A percentile compares a stretch with the other conserved stretches of the same genome.
These are phyloP conservation scores for Dissostichus mawsoni DNA, from an alignment of 2,113 vertebrate species.

Conservation along the genomic window DNA sequence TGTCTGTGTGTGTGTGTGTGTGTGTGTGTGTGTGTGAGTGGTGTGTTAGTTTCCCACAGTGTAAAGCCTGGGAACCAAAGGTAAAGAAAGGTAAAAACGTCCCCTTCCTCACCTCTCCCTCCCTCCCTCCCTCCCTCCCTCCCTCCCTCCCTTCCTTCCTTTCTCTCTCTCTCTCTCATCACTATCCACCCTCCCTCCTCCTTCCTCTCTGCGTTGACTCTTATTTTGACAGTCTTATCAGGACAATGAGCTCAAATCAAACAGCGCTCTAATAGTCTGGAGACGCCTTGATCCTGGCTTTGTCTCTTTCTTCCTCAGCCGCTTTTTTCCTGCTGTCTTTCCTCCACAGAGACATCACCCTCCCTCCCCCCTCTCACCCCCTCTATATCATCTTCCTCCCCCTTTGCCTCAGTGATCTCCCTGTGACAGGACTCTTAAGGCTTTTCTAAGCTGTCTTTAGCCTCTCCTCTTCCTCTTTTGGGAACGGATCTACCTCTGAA, in stretches of 20 bases:
- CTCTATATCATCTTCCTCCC: no score
- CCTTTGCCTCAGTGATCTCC: slow-evolving; percentile 19
- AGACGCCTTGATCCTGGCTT: slow-evolving; percentile 46
- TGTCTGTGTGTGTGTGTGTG: not conserved
- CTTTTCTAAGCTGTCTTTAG: slow-evolving; percentile 51
- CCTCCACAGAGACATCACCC: slow-evolving; percentile 32
- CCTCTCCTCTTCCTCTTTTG: slow-evolving; percentile 49
- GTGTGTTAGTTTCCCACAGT: slow-evolving; percentile 72
- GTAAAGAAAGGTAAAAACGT: slow-evolving; percentile 38
- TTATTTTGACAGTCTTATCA: slow-evolving; percentile 65
- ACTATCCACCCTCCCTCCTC: not conserved
- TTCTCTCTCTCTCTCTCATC: not conserved
- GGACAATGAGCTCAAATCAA: slow-evolving; percentile 68
- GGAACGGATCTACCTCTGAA: slow-evolving; percentile 9
- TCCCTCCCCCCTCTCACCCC: not conserved
- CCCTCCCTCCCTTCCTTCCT: not conserved
- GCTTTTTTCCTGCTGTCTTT: slow-evolving; percentile 8
- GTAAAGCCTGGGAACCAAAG: slow-evolving; percentile 63
- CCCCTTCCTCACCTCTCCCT: not conserved
- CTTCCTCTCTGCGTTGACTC: slow-evolving; percentile 23
- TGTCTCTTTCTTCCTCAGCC: slow-evolving; percentile 41
- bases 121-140: not conserved
- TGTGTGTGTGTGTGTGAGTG: slow-evolving; percentile 27
- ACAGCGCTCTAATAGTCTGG: slow-evolving; percentile 56
- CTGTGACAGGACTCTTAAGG: slow-evolving; percentile 35